Conservation (phyloP, 1,140 invertebrate species). For the Solenopsis fugax region DNA sequence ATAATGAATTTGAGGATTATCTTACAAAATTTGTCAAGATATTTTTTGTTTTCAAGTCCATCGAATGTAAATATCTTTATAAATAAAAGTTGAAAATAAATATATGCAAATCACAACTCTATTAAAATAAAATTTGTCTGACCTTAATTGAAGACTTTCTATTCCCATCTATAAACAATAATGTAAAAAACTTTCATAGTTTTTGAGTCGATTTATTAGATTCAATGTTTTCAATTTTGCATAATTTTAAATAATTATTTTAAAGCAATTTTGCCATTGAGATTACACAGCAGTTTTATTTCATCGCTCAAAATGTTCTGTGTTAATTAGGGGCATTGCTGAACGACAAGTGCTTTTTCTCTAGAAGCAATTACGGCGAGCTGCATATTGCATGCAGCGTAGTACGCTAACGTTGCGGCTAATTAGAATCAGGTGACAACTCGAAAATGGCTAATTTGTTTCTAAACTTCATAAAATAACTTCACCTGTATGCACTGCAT, state of each 20-base stretch:
- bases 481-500: not conserved
- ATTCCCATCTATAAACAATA: not conserved
- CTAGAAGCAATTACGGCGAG: slow-evolving; percentile 43
- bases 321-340: slow-evolving; percentile 28
- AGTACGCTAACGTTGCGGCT: slow-evolving; percentile 28
- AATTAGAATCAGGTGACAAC: slow-evolving; percentile 38
- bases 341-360: slow-evolving; percentile 33
- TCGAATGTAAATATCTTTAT: not conserved
- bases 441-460: slow-evolving; percentile 18
- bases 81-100: not conserved
- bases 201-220: not conserved
- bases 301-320: slow-evolving; percentile 12
- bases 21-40: not conserved
- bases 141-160: slow-evolving; percentile 1
- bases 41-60: not conserved
- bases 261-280: not conserved
- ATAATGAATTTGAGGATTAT: slow-evolving; percentile 19
- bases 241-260: slow-evolving; percentile 33
- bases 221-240: not conserved
- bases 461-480: slow-evolving; percentile 35
- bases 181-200: not conserved
- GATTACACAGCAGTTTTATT: not conserved
- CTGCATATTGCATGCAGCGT: not conserved
- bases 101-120: not conserved
- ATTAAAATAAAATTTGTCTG: slow-evolving; percentile 14